Evolutionary conservation across 2,888 invertebrate species (phyloP), one percentile per base, ranked within the genome.

Genomic region (Caprella mutica): DNA sequence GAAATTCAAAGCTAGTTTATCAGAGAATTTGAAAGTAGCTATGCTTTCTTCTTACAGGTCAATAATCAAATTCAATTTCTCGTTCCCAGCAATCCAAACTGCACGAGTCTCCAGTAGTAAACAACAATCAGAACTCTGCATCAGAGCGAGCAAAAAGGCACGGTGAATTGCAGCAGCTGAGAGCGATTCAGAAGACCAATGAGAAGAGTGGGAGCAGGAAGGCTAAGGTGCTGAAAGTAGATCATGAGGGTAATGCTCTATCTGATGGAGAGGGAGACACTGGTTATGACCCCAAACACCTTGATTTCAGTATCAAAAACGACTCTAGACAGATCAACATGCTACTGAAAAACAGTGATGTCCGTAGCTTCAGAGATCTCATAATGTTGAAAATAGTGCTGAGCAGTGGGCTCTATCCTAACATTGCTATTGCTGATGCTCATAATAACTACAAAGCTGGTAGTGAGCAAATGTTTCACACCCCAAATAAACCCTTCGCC

Each of bases 391-490:
- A 86, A 71, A 73, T 88, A 40, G 87, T 97, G 57, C 74, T 98
- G 21, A 86, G 88, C 67, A 85, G 90, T 73, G 94, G 96, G 0
- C 77, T 98, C 52, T 97, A 96, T 72, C 97, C 97, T 0, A 93
- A 97, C 35, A 80, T 93, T 57, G 90, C 94, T 0, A 81, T 92
- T n/a, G 83, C 90, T 1, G 97, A 98, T 72, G 89, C 91, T 68
- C 87, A 86, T 68, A 97, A 97, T 55, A 68, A 67, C 44, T 68
- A 67, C 58, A 69, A 69, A 84, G 82, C 84, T 0, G 79, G 80
- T 23, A 80, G 79, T 21, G 88, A 90, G 66, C 85, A 86, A 69
- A 75, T 91, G 29, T 91, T 84, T 71, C 90, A 91, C 69, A 89
- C 89, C 0, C 82, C 82, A 74, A 82, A 81, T 9, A 96, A 94